Evolutionary conservation across 2,113 vertebrate species (phyloP), one percentile per base, ranked within the genome.

Genomic region (Notiomystis cincta): DNA sequence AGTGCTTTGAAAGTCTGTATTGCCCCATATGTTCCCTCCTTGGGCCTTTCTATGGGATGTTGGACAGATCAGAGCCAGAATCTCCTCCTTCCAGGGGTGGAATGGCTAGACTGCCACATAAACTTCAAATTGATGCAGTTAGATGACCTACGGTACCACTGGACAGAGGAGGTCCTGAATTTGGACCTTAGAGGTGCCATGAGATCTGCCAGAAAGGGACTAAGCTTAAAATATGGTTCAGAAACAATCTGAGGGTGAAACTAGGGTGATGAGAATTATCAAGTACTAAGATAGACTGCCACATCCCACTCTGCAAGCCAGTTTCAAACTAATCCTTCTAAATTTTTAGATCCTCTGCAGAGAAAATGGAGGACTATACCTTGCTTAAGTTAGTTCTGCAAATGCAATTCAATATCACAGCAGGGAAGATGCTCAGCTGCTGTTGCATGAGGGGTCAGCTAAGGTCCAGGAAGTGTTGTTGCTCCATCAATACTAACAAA

Each of bases 91-190:
- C 6, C 15, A 21, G 25, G 9, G 2, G 1, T 56, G 28, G n/a
- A 79, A 33, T 17, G 23, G 20, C n/a, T 75, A 40, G 14, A 33
- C 23, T 66, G 38, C 4, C 42, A 42, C 33, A 71, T 8, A 69
- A 81, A 28, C 0, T 3, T 66, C n/a, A 47, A 67, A 67, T 6
- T 38, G 16, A n/a, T 20, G 11, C 7, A 24, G 4, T 57, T 58
- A 21, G 4, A 21, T 75, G 19, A 78, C 24, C 22, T 40, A n/a
- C 0, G 0, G 3, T 8, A 5, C 64, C 27, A 33, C 11, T 38
- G 37, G 11, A 64, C 21, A 71, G 14, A 80, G 11, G 1, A 81
- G 6, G 1, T 80, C 53, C 53, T 40, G 35, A 60, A 42, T 90
- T 48, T 47, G 10, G 4, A 4, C 13, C 47, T 71, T 42, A 54